Evolutionary conservation across 2,888 invertebrate species (phyloP), one percentile per base, ranked within the genome.

Genomic region (Druceiella hillmani): DNA sequence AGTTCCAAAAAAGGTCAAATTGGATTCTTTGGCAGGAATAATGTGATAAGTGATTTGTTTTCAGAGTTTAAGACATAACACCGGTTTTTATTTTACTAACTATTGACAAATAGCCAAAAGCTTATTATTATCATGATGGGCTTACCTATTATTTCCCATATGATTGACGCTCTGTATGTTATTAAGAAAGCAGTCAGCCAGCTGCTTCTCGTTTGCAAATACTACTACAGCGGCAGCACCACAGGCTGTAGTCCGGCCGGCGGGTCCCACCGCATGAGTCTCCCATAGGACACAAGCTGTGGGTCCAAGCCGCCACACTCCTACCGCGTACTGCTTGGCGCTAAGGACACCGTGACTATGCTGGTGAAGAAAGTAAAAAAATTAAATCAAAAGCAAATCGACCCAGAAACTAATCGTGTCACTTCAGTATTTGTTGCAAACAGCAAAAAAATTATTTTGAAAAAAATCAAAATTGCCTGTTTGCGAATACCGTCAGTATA

Each of bases 321-420:
- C 66, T 0, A 65, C 66, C 46, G 68, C 69, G 46, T 68, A 69
- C 16, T 56, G 54, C 40, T 70, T 70, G 0, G 58, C 47, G 55
- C 69, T 68, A 0, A 70, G 41, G 0, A 69, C 59, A 0, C 67
- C 69, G 44, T 63, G 50, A 16, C 58, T 62, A 45, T 60, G 9
- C 66, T 68, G 48, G 30, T 25, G 28, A 30, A 15, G 3, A 30
- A 22, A 20, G 9, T 15, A 35, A 17, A 3, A 27, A 11, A 27
- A 9, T 17, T 24, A 20, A 30, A n/a, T 30, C 15, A 13, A 5
- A 30, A n/a, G n/a, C n/a, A n/a, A n/a, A n/a, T n/a, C n/a, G n/a
- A n/a, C n/a, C n/a, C n/a, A n/a, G n/a, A n/a, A n/a, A n/a, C n/a
- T n/a, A n/a, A n/a, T n/a, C n/a, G n/a, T n/a, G n/a, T n/a, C n/a